Evolutionary conservation across 2,797 vertebrate species (phyloP), one percentile per base, ranked within the genome.

Genomic region (Chelonia mydas): DNA sequence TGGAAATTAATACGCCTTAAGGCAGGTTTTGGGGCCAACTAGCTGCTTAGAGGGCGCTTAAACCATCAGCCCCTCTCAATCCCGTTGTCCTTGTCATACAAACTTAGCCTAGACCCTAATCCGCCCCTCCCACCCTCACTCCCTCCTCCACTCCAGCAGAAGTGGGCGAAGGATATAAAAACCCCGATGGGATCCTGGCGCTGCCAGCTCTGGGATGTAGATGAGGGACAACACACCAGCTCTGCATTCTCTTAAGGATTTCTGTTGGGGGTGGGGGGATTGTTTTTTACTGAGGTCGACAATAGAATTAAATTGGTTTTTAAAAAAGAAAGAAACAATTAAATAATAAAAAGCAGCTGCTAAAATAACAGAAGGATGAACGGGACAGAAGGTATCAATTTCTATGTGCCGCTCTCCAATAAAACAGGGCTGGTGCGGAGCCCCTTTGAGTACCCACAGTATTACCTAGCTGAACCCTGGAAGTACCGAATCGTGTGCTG

Each of bases 351-450:
- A 87, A 90, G 90, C 86, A 84, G 81, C 84, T 94, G 90, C 94
- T 25, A 0, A 3, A 90, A 54, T 54, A 6, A 91, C 95, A 97
- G 90, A 96, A 97, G 91, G 92, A 98, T 98, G 98, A 98, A 99
- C 33, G 98, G 98, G 96, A 99, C 98, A 1, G 98, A 99, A 91
- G 98, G 98, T 51, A 93, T 97, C 86, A 99, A 99, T 96, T 99
- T 98, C 95, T 99, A 99, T 21, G 97, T 99, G 87, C 98, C 98
- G 72, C 97, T 98, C 97, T 98, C 98, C 98, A 99, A 99, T 96
- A 98, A 98, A 98, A 98, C 98, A 1, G 98, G 98, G 94, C 65
- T 99, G 92, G 98, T 98, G 92, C 97, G 98, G 82, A 99, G 97
- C 98, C 98, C 98, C 90, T 99, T 79, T 12, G 98, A 98, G 90